Percentiles rank a stretch among this genome's conserved stretches.
Evolutionary conservation across 2,113 vertebrate genomes (phyloP).

Genomic region (Fukomys damarensis): DNA sequence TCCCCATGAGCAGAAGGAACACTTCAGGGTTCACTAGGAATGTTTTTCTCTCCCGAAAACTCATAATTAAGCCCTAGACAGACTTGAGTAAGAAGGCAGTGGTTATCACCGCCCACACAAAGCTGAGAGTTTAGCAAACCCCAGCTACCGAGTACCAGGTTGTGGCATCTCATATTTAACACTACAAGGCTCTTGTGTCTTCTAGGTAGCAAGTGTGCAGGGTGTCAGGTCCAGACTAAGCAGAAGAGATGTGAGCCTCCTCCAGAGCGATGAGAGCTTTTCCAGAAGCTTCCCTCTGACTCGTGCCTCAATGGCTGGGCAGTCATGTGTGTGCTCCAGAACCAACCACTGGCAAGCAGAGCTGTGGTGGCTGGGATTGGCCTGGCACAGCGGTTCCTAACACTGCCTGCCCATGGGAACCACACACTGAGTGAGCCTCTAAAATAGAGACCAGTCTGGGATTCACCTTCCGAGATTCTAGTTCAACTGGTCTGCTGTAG

Average conservation of each 20-base stretch:
- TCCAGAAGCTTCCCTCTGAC: neutral
- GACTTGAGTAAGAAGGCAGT: neutral
- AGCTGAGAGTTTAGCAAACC: neutral
- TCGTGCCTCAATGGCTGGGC: neutral
- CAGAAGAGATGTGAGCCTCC: neutral
- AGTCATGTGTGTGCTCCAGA: neutral
- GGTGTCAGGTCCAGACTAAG: neutral
- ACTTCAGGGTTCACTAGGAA: neutral
- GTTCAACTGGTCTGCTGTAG: neutral
- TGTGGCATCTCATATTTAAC: neutral
- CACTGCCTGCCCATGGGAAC: neutral
- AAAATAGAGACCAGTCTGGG: neutral
- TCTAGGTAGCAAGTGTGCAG: neutral
- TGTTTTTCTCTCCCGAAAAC: constrained; percentile 2
- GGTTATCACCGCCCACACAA: no score
- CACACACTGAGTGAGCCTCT: no score
- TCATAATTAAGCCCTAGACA: neutral
- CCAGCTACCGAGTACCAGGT: neutral
- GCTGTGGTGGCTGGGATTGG: rapidly evolving
- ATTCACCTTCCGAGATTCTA: neutral
- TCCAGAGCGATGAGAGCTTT: neutral
- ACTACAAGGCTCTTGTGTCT: neutral
- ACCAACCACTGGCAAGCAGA: neutral
- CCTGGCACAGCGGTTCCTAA: neutral
- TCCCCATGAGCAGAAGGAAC: neutral